phyloP scores from a whole-genome alignment of 2,797 vertebrate genomes.

The Dendrocincla fuliginosa region DNA sequence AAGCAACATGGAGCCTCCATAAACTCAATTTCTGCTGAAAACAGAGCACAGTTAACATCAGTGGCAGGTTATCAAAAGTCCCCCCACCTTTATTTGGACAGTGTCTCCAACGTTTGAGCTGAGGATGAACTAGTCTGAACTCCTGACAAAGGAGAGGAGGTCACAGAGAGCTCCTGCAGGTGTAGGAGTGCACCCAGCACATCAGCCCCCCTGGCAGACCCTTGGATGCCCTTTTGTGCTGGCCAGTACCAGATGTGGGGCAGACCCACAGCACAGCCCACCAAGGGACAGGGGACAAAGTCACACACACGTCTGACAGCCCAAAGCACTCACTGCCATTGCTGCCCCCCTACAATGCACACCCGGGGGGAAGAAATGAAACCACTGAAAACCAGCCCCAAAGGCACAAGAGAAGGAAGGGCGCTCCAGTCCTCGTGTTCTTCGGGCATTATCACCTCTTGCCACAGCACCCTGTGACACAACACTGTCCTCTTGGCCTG shows the following conservation, averaged over 20 bases:
- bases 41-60: not conserved
- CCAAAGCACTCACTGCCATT: not conserved
- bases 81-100: not conserved
- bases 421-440: not conserved
- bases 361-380: not conserved
- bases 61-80: accelerated
- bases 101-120: not conserved
- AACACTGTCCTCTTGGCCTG: not conserved
- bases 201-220: not conserved
- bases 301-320: not conserved
- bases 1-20: not conserved
- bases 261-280: not conserved
- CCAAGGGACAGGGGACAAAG: not conserved
- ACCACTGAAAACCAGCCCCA: not conserved
- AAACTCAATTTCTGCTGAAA: not conserved
- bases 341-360: not conserved
- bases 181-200: not conserved
- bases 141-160: not conserved
- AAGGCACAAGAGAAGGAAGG: not conserved
- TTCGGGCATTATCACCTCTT: not conserved
- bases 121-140: not conserved
- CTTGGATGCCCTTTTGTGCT: not conserved
- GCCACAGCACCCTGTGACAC: not conserved
- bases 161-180: not conserved
- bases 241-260: not conserved